Evolutionary conservation across 2,113 vertebrate genomes (phyloP).

Genomic region (Clarias gariepinus): DNA sequence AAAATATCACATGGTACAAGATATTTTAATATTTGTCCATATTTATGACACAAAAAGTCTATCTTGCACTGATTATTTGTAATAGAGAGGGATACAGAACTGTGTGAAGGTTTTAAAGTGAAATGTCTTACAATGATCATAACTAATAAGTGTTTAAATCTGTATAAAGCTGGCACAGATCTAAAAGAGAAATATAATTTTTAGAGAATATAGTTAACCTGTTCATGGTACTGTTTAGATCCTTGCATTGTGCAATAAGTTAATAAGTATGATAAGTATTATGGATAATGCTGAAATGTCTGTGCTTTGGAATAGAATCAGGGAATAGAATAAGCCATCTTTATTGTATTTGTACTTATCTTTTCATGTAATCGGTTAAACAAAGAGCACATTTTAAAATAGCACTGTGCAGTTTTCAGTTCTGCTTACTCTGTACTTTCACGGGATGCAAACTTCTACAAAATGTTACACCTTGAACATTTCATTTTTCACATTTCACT

Average conservation of each 20-base stretch:
- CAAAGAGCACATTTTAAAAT: background rate
- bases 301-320: slow-evolving; percentile 1
- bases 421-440: background rate
- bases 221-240: background rate
- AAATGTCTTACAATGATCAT: background rate
- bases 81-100: background rate
- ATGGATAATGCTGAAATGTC: background rate
- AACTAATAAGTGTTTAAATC: background rate
- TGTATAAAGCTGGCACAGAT: background rate
- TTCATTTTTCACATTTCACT: slow-evolving; percentile 4
- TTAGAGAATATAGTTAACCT: background rate
- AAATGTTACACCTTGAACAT: background rate
- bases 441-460: no score
- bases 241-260: background rate
- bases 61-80: background rate
- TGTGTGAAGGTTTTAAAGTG: background rate
- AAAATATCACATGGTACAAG: background rate
- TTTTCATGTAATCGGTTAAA: background rate
- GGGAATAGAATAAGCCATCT: background rate
- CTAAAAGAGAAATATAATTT: background rate
- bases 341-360: background rate
- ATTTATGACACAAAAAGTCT: background rate
- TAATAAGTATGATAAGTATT: background rate
- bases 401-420: background rate
- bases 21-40: background rate